These are phyloP conservation scores for Microvelia longipes DNA, from an alignment of 1,140 invertebrate species.

Conservation along the genomic window DNA sequence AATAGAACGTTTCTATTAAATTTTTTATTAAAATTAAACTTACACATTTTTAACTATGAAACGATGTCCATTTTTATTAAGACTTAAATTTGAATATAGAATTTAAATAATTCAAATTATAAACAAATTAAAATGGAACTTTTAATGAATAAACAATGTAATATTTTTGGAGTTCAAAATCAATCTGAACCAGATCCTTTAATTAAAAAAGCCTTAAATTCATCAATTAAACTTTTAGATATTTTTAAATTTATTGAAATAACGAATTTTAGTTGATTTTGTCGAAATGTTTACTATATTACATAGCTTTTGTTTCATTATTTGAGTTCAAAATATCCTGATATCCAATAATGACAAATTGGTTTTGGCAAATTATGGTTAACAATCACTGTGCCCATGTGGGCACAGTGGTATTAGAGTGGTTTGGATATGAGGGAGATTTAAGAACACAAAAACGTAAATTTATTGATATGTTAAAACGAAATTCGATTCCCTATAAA, in stretches of 20 bases:
- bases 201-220: not conserved
- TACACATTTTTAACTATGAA: not conserved
- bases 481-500: not conserved
- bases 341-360: not conserved
- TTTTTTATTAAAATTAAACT: not conserved
- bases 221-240: not conserved
- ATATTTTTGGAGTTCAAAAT: not conserved
- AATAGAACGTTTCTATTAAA: not conserved
- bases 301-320: not conserved
- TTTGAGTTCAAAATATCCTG: not conserved
- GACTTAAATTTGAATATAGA: not conserved
- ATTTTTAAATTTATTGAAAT: not conserved
- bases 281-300: not conserved
- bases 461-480: not conserved
- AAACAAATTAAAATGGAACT: not conserved
- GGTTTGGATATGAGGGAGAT: not conserved
- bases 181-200: not conserved
- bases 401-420: not conserved
- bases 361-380: not conserved
- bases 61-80: not conserved
- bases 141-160: not conserved
- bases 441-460: not conserved
- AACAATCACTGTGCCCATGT: not conserved
- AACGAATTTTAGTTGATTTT: not conserved
- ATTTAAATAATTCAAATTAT: not conserved